These are phyloP conservation scores for Petrocephalus microphthalmus DNA, from an alignment of 2,113 vertebrate genomes.

Conservation along the genomic window DNA sequence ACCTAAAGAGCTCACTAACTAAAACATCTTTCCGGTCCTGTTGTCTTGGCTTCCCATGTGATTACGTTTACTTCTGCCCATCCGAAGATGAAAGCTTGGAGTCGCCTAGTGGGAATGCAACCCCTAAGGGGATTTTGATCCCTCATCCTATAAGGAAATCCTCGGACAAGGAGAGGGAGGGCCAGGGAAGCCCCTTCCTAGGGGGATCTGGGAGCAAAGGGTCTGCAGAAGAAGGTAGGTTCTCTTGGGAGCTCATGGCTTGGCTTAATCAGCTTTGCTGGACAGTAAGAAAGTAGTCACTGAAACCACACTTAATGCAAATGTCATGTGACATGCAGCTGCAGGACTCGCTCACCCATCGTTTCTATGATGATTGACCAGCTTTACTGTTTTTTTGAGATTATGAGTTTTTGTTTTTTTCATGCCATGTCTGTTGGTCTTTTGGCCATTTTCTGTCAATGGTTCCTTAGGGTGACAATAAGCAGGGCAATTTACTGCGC, in stretches of 20 bases:
- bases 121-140: slow-evolving; percentile 66
- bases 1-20: not conserved
- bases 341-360: not conserved
- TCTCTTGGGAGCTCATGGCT: not conserved
- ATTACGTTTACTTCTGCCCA: not conserved
- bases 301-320: not conserved
- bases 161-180: slow-evolving; percentile 79
- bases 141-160: slow-evolving; percentile 70
- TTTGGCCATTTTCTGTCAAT: not conserved
- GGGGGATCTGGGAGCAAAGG: slow-evolving; percentile 55
- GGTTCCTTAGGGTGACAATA: not conserved
- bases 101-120: slow-evolving; percentile 63
- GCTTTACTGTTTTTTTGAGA: not conserved
- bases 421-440: not conserved
- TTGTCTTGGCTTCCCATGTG: not conserved
- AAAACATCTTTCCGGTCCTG: not conserved
- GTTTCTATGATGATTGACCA: not conserved
- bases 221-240: slow-evolving; percentile 77
- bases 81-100: slow-evolving; percentile 74
- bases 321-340: not conserved
- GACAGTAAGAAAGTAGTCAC: not conserved
- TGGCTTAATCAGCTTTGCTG: not conserved
- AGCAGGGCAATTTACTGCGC: not conserved
- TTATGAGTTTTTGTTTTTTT: not conserved
- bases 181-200: slow-evolving; percentile 60